Evolutionary conservation across 2,888 invertebrate species (phyloP).

Genomic region (Diaperis boleti): DNA sequence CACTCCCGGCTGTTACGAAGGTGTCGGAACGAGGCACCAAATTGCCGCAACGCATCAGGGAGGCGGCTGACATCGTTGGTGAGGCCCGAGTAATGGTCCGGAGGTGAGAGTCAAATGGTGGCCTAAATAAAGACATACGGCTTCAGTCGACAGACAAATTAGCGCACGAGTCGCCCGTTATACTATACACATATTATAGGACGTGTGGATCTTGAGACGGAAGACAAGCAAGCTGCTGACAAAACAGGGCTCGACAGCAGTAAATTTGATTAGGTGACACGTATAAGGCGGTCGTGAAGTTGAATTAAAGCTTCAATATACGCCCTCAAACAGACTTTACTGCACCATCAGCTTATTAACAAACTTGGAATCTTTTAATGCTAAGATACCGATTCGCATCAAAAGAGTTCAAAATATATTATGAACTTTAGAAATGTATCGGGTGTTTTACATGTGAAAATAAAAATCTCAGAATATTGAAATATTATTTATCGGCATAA

Average conservation of each 20-base stretch:
- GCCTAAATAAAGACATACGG: constrained; percentile 67
- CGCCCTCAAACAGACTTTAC: constrained; percentile 35
- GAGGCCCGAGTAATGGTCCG: constrained; percentile 58
- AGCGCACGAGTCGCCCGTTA: constrained; percentile 58
- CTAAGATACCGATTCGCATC: neutral
- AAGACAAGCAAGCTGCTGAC: constrained; percentile 54
- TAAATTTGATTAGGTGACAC: constrained; percentile 66
- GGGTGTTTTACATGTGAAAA: too few species aligned
- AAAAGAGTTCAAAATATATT: too few species aligned
- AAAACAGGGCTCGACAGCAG: constrained; percentile 56
- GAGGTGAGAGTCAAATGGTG: constrained; percentile 65
- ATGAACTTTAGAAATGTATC: too few species aligned
- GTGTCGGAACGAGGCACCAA: constrained; percentile 58
- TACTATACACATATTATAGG: constrained; percentile 29
- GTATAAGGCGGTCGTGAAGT: constrained; percentile 62
- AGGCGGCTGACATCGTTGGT: constrained; percentile 54
- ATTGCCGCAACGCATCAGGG: constrained; percentile 59
- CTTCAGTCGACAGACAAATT: constrained; percentile 65
- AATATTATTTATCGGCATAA: too few species aligned
- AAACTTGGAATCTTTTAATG: constrained; percentile 30
- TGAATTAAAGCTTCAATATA: constrained; percentile 62
- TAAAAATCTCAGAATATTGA: too few species aligned
- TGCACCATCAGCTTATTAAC: constrained; percentile 39
- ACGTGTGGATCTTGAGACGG: constrained; percentile 44
- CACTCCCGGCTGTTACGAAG: constrained; percentile 58